Evolutionary conservation across 2,888 invertebrate species (phyloP).

Genomic region (Opisthograptis luteolata): DNA sequence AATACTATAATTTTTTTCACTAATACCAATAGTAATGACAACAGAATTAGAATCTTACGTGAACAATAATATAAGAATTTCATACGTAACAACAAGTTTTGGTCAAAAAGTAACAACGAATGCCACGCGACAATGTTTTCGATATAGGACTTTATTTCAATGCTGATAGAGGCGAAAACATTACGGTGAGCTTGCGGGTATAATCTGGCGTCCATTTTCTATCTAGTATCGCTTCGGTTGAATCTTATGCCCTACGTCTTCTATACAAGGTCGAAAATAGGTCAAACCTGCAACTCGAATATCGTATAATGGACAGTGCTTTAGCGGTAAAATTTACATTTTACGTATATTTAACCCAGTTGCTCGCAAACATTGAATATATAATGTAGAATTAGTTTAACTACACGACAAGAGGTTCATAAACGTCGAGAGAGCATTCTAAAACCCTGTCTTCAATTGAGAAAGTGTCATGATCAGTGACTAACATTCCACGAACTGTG

Average conservation of each 20-base stretch:
- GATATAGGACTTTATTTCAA: constrained; percentile 27
- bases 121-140: constrained; percentile 40
- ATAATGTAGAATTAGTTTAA: constrained; percentile 6
- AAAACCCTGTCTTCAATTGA: constrained; percentile 22
- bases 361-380: constrained; percentile 25
- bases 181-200: constrained; percentile 34
- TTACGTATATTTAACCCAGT: constrained; percentile 36
- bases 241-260: constrained; percentile 24
- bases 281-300: constrained; percentile 27
- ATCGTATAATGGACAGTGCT: constrained; percentile 30
- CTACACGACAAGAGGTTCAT: no score
- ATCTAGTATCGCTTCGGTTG: constrained; percentile 23
- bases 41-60: constrained; percentile 39
- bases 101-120: constrained; percentile 33
- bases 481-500: no score
- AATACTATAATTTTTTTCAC: constrained; percentile 47
- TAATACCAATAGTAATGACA: constrained; percentile 52
- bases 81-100: constrained; percentile 29
- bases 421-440: constrained; percentile 18
- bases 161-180: constrained; percentile 36
- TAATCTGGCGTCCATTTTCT: constrained; percentile 30
- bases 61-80: constrained; percentile 33
- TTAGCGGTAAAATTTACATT: constrained; percentile 25
- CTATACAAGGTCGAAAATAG: constrained; percentile 33
- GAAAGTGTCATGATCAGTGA: neutral